Evolutionary conservation across 2,888 invertebrate species (phyloP).

Genomic region (Drosophila barbarae): DNA sequence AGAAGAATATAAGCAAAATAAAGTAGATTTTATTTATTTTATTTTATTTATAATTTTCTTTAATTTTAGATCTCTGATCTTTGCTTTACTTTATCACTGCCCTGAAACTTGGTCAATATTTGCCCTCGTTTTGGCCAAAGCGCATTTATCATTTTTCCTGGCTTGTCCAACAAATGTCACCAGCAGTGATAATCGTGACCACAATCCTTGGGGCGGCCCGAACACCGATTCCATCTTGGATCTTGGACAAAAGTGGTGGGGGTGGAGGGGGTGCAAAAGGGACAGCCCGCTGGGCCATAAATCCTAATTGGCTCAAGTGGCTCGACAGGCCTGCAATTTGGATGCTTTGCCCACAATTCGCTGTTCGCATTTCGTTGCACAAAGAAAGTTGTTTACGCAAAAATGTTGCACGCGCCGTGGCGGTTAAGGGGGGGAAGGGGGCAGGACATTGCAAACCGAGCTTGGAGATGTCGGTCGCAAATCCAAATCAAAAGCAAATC

Average conservation of each 20-base stretch:
- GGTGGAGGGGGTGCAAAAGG: background rate
- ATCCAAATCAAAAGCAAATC: slow-evolving; percentile 65
- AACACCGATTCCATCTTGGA: background rate
- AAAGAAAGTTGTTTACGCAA: slow-evolving; percentile 63
- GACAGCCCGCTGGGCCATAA: slow-evolving; percentile 49
- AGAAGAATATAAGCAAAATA: background rate
- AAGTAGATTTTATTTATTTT: background rate
- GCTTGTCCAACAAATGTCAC: slow-evolving; percentile 28
- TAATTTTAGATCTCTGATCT: background rate
- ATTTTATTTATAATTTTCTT: background rate
- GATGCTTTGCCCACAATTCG: slow-evolving; percentile 20
- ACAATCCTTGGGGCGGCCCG: slow-evolving; percentile 2
- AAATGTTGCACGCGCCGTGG: slow-evolving; percentile 48
- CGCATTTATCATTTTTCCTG: background rate
- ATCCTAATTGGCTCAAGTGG: slow-evolving; percentile 64
- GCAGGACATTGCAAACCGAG: slow-evolving; percentile 9
- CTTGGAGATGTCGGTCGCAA: slow-evolving; percentile 17
- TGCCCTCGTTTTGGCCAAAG: background rate
- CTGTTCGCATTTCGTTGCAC: slow-evolving; percentile 55
- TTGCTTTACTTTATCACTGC: background rate
- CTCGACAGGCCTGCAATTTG: slow-evolving; percentile 43
- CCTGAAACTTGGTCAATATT: background rate
- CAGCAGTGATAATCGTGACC: slow-evolving; percentile 26
- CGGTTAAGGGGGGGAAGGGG: background rate
- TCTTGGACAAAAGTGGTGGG: background rate